Evolutionary conservation across 2,113 vertebrate genomes (phyloP).

Genomic region (Noturus placidus): DNA sequence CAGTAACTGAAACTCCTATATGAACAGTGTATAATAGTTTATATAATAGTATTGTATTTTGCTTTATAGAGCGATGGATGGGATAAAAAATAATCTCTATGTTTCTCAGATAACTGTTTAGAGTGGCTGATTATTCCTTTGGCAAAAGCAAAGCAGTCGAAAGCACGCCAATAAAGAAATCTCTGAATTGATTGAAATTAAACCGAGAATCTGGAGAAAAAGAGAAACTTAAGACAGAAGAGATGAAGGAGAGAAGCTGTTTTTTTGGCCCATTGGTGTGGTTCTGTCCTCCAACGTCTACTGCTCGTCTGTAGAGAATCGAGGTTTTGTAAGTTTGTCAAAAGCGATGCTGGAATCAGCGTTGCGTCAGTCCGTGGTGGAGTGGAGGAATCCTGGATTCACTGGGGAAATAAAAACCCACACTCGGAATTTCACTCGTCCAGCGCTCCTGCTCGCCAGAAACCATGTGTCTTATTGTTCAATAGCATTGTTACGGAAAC

Average conservation of each 20-base stretch:
- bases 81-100: not conserved
- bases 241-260: slow-evolving; percentile 1
- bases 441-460: not conserved
- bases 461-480: slow-evolving; percentile 10
- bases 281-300: not conserved
- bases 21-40: not conserved
- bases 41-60: not conserved
- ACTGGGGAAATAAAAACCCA: slow-evolving; percentile 26
- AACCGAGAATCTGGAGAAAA: slow-evolving; percentile 1
- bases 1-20: not conserved
- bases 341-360: slow-evolving; percentile 6
- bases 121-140: not conserved
- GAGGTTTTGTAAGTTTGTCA: slow-evolving; percentile 15
- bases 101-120: not conserved
- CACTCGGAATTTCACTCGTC: slow-evolving; percentile 22
- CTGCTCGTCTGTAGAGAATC: slow-evolving; percentile 15
- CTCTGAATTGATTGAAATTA: not conserved
- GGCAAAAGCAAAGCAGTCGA: not conserved
- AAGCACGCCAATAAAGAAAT: not conserved
- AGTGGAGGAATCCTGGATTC: slow-evolving; percentile 11
- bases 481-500: slow-evolving; percentile 16
- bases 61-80: no score
- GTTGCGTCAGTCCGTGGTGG: slow-evolving; percentile 19
- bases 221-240: slow-evolving; percentile 6
- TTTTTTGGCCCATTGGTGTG: not conserved